A percentile compares a stretch with the other conserved stretches of the same genome.
phyloP scores from a whole-genome alignment of 2,888 invertebrate species.

The Troides oblongomaculatus region DNA sequence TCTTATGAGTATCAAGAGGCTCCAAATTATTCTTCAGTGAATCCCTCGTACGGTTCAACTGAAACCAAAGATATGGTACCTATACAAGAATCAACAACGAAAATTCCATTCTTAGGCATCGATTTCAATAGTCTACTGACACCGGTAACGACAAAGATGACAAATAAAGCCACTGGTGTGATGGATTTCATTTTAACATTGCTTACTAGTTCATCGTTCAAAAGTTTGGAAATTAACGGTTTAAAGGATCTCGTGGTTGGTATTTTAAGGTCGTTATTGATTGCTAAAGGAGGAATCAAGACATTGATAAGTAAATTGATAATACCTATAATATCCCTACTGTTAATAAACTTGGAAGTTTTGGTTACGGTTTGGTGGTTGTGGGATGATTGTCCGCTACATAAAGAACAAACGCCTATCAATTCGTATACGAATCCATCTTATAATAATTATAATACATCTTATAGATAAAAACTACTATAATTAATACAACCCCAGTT shows the following conservation, averaged over 20 bases:
- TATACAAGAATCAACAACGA: conserved; percentile 8
- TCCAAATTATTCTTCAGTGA: conserved; percentile 11
- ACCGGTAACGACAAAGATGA: conserved; percentile 53
- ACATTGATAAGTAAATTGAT: conserved; percentile 63
- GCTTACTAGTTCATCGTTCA: conserved; percentile 51
- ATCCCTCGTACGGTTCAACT: conserved; percentile 4
- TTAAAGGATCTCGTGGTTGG: conserved; percentile 63
- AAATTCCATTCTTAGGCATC: conserved; percentile 24
- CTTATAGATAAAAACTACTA: conserved; percentile 30
- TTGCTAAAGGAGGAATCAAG: conserved; percentile 63
- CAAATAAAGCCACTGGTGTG: conserved; percentile 59
- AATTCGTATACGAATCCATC: conserved; percentile 41
- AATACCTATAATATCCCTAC: conserved; percentile 63
- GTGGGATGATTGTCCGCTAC: conserved; percentile 68
- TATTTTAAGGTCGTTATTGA: conserved; percentile 60
- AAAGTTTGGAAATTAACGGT: conserved; percentile 53
- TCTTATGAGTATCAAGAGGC: conserved; percentile 10
- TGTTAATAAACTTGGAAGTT: conserved; percentile 68
- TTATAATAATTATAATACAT: conserved; percentile 49
- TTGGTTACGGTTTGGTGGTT: conserved; percentile 72
- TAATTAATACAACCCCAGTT: conserved; percentile 43
- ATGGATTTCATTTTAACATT: conserved; percentile 57
- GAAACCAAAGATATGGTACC: conserved; percentile 15
- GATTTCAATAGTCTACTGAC: conserved; percentile 45
- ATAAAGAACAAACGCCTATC: conserved; percentile 31